Conservation (phyloP, 2,888 invertebrate species). For the Pemphredon lugubris region DNA sequence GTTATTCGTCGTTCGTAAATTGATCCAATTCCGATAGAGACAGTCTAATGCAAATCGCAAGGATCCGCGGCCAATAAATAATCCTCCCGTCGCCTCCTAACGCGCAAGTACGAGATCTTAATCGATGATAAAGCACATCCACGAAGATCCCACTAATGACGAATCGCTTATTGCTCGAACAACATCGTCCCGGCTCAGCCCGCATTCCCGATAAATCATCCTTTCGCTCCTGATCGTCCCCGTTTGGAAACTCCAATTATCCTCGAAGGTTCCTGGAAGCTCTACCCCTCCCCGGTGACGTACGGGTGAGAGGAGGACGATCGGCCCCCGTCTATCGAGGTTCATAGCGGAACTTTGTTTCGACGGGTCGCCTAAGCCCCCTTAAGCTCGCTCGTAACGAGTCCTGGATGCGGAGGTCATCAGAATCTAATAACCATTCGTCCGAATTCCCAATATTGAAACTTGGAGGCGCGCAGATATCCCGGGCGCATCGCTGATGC, state of each 20-base stretch:
- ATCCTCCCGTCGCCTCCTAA: slow-evolving; percentile 24
- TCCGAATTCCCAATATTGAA: slow-evolving; percentile 21
- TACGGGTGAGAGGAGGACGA: slow-evolving; percentile 12
- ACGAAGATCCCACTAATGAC: slow-evolving; percentile 53
- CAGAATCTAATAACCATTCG: slow-evolving; percentile 58
- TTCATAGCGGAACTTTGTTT: slow-evolving; percentile 48
- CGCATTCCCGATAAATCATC: slow-evolving; percentile 51
- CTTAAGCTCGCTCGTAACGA: slow-evolving; percentile 51
- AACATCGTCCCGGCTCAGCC: slow-evolving; percentile 12
- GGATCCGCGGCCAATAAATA: slow-evolving; percentile 48
- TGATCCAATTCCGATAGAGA: too few species aligned
- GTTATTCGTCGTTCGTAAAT: too few species aligned
- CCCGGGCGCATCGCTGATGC: slow-evolving; percentile 9
- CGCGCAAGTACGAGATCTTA: slow-evolving; percentile 38
- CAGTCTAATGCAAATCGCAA: slow-evolving; percentile 21
- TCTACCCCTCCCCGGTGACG: slow-evolving; percentile 39
- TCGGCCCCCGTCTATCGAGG: slow-evolving; percentile 13
- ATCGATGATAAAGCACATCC: slow-evolving; percentile 60
- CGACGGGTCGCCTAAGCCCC: slow-evolving; percentile 38
- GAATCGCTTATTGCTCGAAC: slow-evolving; percentile 56
- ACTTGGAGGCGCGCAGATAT: slow-evolving; percentile 9
- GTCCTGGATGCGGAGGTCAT: slow-evolving; percentile 40
- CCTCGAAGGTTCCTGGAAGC: slow-evolving; percentile 40
- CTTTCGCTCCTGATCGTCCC: slow-evolving; percentile 37
- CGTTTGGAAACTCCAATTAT: slow-evolving; percentile 61